Evolutionary conservation across 2,113 vertebrate species (phyloP).

Genomic region (Vanacampus margaritifer): DNA sequence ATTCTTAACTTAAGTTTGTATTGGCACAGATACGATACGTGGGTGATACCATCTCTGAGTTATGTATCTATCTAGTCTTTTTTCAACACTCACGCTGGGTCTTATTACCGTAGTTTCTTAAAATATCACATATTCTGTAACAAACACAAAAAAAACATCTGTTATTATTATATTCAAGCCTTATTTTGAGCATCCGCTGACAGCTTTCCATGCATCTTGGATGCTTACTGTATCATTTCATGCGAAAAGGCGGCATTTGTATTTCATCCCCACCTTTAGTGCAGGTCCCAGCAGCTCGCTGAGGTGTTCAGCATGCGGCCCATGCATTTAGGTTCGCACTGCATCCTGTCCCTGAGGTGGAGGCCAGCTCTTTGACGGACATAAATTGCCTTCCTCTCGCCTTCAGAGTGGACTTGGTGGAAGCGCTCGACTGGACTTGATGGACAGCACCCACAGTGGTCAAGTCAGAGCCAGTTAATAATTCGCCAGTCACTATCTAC

Average conservation of each 20-base stretch:
- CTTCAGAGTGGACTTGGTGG: constrained; percentile 65
- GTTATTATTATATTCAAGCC: too few relatives aligned
- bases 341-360: constrained; percentile 59
- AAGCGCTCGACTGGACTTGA: constrained; percentile 73
- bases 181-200: background rate
- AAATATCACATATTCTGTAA: too few relatives aligned
- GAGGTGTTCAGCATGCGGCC: constrained; percentile 56
- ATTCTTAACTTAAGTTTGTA: too few relatives aligned
- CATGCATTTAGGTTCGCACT: constrained; percentile 34
- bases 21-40: too few relatives aligned
- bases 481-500: constrained; percentile 37
- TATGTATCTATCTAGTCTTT: too few relatives aligned
- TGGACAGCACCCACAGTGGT: constrained; percentile 67
- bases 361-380: constrained; percentile 67
- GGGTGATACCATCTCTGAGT: too few relatives aligned
- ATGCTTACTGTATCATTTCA: background rate
- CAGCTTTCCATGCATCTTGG: background rate
- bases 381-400: constrained; percentile 70
- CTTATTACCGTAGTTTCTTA: too few relatives aligned
- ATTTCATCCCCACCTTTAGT: constrained; percentile 10
- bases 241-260: constrained; percentile 5
- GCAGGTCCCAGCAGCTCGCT: constrained; percentile 15
- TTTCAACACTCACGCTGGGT: too few relatives aligned
- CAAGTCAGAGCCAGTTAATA: constrained; percentile 62
- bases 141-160: too few relatives aligned